Base-by-base conservation (phyloP, 64 coral and sea anemone species). In the Stichodactyla helianthus region DNA sequence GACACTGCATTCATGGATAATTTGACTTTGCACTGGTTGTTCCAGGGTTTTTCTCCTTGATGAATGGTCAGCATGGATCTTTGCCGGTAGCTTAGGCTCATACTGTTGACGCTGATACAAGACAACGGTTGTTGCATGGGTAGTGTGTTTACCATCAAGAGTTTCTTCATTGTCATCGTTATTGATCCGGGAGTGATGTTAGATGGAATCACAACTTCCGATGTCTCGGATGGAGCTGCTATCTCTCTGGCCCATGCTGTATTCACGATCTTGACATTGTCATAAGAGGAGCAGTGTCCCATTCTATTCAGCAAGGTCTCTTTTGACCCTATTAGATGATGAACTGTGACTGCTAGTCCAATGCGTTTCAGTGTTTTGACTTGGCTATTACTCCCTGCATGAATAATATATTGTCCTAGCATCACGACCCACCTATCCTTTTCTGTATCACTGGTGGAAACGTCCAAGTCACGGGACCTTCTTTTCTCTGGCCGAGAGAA, bases 261-360 rank as follows among this genome's bases (percentile, higher is more conserved):
- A 51, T 90, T 81, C 4, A 77, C 83, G 10, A 51, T 59, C 58
- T 88, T 55, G 8, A 55, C 53, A 50, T 90, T 82, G n/a, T 90
- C 88, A 20, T 90, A 90, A 19, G 88, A 90, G 3, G 82, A 90
- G 20, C 82, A 90, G 56, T 85, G 82, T 44, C 82, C 82, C 82
- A 90, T 85, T 85, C 60, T 84, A 55, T 85, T 90, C 12, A 90
- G 51, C 60, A 90, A 20, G 19, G 88, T 84, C 53, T 18, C 50
- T n/a, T 65, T 70, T n/a, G 81, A 84, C 14, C 50, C 17, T 58
- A 82, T 90, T 6, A 90, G n/a, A 74, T 84, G 53, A 50, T 84
- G 80, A 50, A 90, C 62, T 44, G 61, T 76, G 10, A 90, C 67
- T 23, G 81, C 88, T 13, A 84, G 60, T 35, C 63, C 70, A 20